phyloP scores from a whole-genome alignment of 2,113 vertebrate genomes.

The Climacteris rufus region DNA sequence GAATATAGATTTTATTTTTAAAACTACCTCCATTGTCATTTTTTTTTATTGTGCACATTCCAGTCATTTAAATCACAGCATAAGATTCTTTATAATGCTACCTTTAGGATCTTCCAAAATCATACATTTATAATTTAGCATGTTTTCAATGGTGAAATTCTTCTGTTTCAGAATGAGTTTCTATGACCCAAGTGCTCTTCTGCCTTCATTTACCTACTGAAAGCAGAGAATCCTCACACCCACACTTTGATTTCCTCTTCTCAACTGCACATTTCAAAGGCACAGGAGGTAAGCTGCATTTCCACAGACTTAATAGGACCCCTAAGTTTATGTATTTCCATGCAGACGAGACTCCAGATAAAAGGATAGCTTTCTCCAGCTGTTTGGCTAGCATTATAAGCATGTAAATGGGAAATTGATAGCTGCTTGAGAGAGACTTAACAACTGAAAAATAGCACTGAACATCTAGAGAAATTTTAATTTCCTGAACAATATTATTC shows the following conservation, averaged over 20 bases:
- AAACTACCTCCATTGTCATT: not conserved
- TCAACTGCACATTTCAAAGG: not conserved
- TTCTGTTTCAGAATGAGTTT: not conserved
- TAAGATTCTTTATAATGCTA: not conserved
- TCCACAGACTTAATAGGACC: not conserved
- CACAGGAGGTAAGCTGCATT: not conserved
- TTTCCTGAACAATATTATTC: constrained; percentile 22
- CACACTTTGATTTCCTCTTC: not conserved
- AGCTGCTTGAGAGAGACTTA: not conserved
- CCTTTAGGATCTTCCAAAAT: not conserved
- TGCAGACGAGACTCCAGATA: not conserved
- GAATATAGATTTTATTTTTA: not conserved
- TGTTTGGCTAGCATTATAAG: not conserved
- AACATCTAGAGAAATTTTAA: constrained; percentile 12
- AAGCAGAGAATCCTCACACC: not conserved
- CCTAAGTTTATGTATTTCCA: not conserved
- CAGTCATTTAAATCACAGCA: not conserved
- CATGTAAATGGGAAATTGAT: not conserved
- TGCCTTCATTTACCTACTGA: not conserved
- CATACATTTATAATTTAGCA: not conserved
- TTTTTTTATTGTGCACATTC: not conserved
- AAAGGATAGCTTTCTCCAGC: not conserved
- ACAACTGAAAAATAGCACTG: not conserved
- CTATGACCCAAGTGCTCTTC: not conserved
- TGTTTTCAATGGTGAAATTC: not conserved